Evolutionary conservation across 2,888 invertebrate genomes (phyloP).

Genomic region (Metallyticus violacea): DNA sequence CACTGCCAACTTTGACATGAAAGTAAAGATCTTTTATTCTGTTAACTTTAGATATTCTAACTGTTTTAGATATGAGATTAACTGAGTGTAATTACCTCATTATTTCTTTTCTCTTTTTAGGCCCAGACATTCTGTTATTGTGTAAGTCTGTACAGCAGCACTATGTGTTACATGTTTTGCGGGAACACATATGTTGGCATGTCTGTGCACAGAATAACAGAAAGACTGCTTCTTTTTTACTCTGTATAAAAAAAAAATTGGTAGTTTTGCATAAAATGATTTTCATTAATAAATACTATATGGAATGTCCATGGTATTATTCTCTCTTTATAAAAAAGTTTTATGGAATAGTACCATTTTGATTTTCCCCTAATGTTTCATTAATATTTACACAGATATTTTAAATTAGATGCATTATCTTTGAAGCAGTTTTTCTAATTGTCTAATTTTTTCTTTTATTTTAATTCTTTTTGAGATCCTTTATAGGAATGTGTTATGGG

Average conservation of each 20-base stretch:
- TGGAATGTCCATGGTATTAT: background rate
- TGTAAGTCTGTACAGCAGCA: slow-evolving; percentile 29
- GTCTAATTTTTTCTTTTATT: background rate
- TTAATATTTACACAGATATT: background rate
- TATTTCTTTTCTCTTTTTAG: slow-evolving; percentile 34
- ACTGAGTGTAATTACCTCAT: slow-evolving; percentile 24
- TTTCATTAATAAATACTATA: background rate
- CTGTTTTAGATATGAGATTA: slow-evolving; percentile 20
- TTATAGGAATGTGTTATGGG: background rate
- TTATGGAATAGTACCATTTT: too few relatives aligned
- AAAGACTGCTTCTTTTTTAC: background rate
- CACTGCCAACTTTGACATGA: too few relatives aligned
- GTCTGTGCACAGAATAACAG: slow-evolving; percentile 19
- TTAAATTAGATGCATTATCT: background rate
- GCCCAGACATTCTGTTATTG: slow-evolving; percentile 34
- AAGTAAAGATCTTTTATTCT: background rate
- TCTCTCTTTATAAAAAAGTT: too few relatives aligned
- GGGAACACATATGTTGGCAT: slow-evolving; percentile 21
- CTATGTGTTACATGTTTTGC: slow-evolving; percentile 24
- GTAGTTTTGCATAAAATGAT: background rate
- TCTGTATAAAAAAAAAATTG: background rate
- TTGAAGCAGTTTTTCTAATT: background rate
- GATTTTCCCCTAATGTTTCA: too few relatives aligned
- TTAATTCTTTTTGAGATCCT: background rate
- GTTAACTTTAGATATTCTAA: slow-evolving; percentile 1